Base-by-base conservation (phyloP, 2,113 vertebrate genomes). In the Psittacula cyanocephala region DNA sequence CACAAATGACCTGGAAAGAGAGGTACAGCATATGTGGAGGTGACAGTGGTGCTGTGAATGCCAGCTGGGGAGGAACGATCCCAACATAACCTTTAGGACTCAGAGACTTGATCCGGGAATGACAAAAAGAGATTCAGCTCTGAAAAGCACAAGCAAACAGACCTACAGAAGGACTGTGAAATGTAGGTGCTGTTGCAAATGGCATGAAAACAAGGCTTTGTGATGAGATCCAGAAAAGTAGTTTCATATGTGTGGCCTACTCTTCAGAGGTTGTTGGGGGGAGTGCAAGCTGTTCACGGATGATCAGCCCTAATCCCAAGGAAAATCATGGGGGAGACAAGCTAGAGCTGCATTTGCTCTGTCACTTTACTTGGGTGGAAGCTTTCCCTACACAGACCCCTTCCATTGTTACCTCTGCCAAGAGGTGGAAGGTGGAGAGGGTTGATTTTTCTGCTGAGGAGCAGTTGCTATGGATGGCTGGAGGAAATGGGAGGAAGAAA, bases 401-500 rank as follows among this genome's bases (percentile, higher is more conserved):
- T 64, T 91, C 43, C 81, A 7, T 37, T 2, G 2, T 88, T 76
- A 55, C 52, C 57, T 33, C 52, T 78, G 80, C 9, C 9, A 33
- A 78, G 93, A 88, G 50, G 33, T 63, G 28, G 57, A 53, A 92
- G 50, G 39, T 1, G 3, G 46, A 94, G 75, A 31, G 65, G 37
- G 37, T 50, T 53, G 49, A 53, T 78, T 75, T 35, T 43, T 27
- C 57, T 55, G 31, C 33, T 1, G 9, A 37, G 41, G 57, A 91
- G 41, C 69, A 81, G 93, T 96, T 95, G 78, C 89, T 92, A 41
- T 75, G 88, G 75, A 46, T 93, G 55, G 77, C 74, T 77, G 39
- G 78, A 97, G 90, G 88, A 97, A 98, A 94, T 6, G 8, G 31
- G 79, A 92, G 86, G 90, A 60, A 83, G 76, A 92, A 95, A 95